A percentile compares a stretch with the other conserved stretches of the same genome.
Conservation (phyloP, 2,888 invertebrate species). For the Cremastobaeus sp. region DNA sequence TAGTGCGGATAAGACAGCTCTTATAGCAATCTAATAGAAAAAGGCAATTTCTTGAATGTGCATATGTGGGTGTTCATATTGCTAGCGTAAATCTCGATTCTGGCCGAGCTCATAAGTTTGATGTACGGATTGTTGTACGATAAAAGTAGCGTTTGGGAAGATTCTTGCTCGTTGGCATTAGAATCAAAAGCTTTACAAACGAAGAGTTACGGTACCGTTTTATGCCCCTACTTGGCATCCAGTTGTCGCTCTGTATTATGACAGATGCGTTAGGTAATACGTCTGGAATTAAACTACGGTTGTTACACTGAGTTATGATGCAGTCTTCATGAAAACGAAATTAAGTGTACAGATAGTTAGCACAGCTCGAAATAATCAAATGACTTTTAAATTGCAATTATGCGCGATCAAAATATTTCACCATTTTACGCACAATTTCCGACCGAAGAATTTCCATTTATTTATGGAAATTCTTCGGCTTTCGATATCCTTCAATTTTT, state of each 20-base stretch:
- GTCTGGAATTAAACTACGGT: slow-evolving; percentile 45
- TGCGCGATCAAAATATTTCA: too few relatives aligned
- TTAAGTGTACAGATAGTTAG: background rate
- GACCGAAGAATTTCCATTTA: slow-evolving; percentile 49
- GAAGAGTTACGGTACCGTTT: slow-evolving; percentile 72
- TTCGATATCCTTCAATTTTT: slow-evolving; percentile 75
- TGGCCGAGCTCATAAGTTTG: slow-evolving; percentile 68
- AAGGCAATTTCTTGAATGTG: slow-evolving; percentile 23
- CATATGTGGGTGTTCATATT: slow-evolving; percentile 40
- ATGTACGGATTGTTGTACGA: slow-evolving; percentile 68
- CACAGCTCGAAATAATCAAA: too few relatives aligned
- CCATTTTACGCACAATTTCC: too few relatives aligned
- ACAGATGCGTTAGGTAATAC: slow-evolving; percentile 68
- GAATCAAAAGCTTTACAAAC: slow-evolving; percentile 72
- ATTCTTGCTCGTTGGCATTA: slow-evolving; percentile 63
- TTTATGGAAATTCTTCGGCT: slow-evolving; percentile 50
- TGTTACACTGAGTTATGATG: slow-evolving; percentile 40
- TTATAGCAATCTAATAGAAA: slow-evolving; percentile 8
- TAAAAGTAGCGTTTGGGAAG: slow-evolving; percentile 65
- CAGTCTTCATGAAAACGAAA: slow-evolving; percentile 18
- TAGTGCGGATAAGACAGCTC: too few relatives aligned
- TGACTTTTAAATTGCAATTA: too few relatives aligned
- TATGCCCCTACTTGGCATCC: slow-evolving; percentile 70
- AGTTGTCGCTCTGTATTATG: slow-evolving; percentile 76
- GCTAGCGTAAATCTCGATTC: slow-evolving; percentile 57